These are phyloP conservation scores for Chironomus tepperi DNA, from an alignment of 1,140 invertebrate species.

Conservation along the genomic window DNA sequence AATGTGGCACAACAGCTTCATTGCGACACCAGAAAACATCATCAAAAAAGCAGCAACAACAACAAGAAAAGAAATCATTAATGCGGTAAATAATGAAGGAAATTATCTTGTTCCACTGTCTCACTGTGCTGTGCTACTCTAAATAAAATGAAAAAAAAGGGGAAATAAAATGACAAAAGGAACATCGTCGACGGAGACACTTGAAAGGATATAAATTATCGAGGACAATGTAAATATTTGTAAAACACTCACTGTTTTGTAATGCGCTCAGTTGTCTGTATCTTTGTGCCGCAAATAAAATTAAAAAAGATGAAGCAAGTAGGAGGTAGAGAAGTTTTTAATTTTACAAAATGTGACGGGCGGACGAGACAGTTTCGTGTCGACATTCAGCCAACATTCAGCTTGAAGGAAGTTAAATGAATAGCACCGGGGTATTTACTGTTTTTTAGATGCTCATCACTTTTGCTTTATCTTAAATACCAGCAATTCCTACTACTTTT, in stretches of 20 bases:
- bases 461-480: neutral
- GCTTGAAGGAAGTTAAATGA: neutral
- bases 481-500: neutral
- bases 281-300: neutral
- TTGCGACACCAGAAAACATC: neutral
- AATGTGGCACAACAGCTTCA: neutral
- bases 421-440: neutral
- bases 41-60: no score
- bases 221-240: slow-evolving; percentile 20
- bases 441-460: no score
- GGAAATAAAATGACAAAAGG: neutral
- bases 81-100: slow-evolving; percentile 12
- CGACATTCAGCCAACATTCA: no score
- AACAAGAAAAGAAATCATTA: neutral
- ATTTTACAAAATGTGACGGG: no score
- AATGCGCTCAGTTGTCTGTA: neutral
- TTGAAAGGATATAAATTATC: slow-evolving; percentile 8
- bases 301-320: neutral
- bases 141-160: no score
- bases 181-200: neutral
- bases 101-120: slow-evolving; percentile 6
- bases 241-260: neutral
- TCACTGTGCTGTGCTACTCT: neutral
- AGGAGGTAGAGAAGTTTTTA: neutral
- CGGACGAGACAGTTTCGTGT: no score